Conservation (phyloP, 2,113 vertebrate species). For the Microcebus lehilahytsara region DNA sequence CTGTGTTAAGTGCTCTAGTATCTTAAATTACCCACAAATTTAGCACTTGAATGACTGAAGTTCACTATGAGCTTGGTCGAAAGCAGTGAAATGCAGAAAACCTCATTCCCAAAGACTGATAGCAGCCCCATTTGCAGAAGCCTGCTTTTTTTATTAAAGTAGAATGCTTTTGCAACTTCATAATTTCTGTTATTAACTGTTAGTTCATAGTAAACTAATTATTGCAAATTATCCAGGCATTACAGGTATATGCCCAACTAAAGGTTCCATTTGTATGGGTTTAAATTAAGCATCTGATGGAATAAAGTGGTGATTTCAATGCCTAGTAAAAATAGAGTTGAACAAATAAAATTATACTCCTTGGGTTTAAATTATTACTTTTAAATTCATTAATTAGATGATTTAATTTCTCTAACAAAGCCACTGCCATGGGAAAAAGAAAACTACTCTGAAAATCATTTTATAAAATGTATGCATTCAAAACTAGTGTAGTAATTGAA, state of each 20-base stretch:
- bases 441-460: neutral
- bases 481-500: neutral
- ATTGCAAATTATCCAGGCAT: neutral
- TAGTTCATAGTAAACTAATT: neutral
- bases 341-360: neutral
- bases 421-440: neutral
- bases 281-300: neutral
- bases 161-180: neutral
- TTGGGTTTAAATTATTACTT: neutral
- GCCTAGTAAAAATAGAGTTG: neutral
- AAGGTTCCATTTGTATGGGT: neutral
- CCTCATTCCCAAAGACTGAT: neutral
- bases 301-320: neutral
- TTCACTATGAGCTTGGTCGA: neutral
- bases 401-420: neutral
- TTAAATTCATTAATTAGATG: neutral
- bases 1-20: neutral
- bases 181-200: neutral
- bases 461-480: neutral
- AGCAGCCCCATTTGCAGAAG: neutral
- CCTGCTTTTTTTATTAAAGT: neutral
- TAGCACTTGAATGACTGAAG: neutral
- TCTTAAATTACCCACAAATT: neutral
- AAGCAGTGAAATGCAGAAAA: neutral
- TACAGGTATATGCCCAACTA: neutral